These are phyloP conservation scores for Pleuronectes platessa DNA, from an alignment of 2,113 vertebrate genomes.

Conservation along the genomic window DNA sequence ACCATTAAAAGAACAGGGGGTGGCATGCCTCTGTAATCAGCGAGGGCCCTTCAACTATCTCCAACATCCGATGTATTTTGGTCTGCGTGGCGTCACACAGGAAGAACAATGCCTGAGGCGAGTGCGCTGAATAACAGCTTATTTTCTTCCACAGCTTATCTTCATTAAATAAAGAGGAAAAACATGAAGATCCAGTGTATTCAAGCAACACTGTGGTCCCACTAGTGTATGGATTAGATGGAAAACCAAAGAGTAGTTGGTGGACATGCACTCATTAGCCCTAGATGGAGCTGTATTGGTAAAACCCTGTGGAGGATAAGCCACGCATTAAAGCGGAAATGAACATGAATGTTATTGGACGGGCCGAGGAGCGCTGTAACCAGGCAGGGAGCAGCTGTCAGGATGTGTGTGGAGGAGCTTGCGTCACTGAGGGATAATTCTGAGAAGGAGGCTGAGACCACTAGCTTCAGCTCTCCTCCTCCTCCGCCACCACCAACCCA, in stretches of 20 bases:
- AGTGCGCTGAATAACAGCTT: slow-evolving; percentile 8
- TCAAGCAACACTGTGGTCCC: slow-evolving; percentile 21
- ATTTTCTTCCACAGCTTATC: slow-evolving; percentile 27
- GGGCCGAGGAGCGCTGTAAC: slow-evolving; percentile 68
- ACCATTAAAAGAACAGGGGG: slow-evolving; percentile 12
- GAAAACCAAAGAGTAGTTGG: slow-evolving; percentile 27
- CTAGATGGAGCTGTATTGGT: slow-evolving; percentile 43
- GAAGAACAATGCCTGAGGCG: slow-evolving; percentile 24
- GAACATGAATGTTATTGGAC: slow-evolving; percentile 76
- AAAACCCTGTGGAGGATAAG: slow-evolving; percentile 52
- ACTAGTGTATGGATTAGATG: slow-evolving; percentile 38
- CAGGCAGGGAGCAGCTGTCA: slow-evolving; percentile 83
- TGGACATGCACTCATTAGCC: slow-evolving; percentile 50
- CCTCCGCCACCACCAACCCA: slow-evolving; percentile 53
- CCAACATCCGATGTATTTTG: slow-evolving; percentile 25
- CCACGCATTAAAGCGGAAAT: slow-evolving; percentile 73
- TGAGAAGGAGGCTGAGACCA: slow-evolving; percentile 75
- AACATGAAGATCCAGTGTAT: slow-evolving; percentile 5
- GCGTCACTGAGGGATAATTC: slow-evolving; percentile 82
- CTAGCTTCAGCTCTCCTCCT: slow-evolving; percentile 65
- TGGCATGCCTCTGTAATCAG: slow-evolving; percentile 17
- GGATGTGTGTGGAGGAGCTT: slow-evolving; percentile 81
- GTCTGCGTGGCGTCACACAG: slow-evolving; percentile 3
- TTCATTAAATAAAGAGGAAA: neutral
- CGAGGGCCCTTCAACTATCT: slow-evolving; percentile 22